Base-by-base conservation (phyloP, 2,113 vertebrate genomes). In the Brienomyrus brachyistius region DNA sequence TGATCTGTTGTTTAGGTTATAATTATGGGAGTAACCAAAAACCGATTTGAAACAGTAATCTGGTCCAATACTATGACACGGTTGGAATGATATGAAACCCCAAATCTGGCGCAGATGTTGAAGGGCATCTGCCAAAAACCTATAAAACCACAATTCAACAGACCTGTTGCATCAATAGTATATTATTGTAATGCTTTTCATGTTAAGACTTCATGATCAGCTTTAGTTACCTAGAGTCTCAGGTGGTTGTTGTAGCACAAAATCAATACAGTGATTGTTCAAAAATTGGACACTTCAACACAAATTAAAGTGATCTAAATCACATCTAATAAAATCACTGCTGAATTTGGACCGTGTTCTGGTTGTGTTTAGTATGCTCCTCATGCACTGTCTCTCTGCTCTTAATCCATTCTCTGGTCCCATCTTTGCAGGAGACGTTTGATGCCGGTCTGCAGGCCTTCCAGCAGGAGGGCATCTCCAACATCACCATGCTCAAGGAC, bases 361-460 rank as follows among this genome's bases (percentile, higher is more conserved):
- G 74, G 1, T 35, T 19, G 35, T 43, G 4, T 80, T 35, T 82
- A 45, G 40, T 21, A 10, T 86, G 48, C 0, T 19, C 45, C 83
- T 27, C 83, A 5, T 6, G 9, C 48, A 3, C 1, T 1, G 4
- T 87, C 31, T 56, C 27, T 31, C 51, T 52, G 84, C 48, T 19
- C 84, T 52, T 48, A 23, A 47, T 9, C n/a, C 0, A 54, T 5
- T 31, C 48, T 2, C 51, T 40, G 31, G 9, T 88, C 23, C 31
- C 40, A 11, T 15, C 3, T 54, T 40, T 88, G 59, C 93, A 99
- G 99, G 99, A 99, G 94, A 99, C 99, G 0, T 99, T 99, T 70
- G 99, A 99, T 0, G 98, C 98, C 0, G 99, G 98, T 0, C 97
- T 99, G 8, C 99, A 99, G 93, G 99, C 99, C 90, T 99, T 99